Evolutionary conservation across 2,113 vertebrate genomes (phyloP).

Genomic region (Nicator chloris): DNA sequence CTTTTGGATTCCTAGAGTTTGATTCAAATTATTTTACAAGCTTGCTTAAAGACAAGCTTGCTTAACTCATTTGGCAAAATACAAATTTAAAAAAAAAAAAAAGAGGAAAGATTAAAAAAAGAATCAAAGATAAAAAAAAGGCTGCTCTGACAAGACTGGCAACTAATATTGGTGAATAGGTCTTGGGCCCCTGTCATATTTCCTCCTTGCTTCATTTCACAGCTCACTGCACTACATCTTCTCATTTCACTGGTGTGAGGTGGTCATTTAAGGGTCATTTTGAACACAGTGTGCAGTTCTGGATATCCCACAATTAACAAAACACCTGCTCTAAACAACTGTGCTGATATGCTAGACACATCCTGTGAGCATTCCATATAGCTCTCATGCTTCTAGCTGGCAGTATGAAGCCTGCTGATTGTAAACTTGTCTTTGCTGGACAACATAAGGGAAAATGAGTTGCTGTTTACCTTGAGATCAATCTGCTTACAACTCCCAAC

Average conservation of each 20-base stretch:
- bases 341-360: not conserved
- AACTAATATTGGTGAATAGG: not conserved
- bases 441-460: not conserved
- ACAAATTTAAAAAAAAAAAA: not conserved
- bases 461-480: not conserved
- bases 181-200: not conserved
- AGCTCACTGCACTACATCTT: not conserved
- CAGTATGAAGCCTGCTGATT: not conserved
- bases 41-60: not conserved
- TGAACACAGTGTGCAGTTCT: not conserved
- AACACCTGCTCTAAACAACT: conserved; percentile 53
- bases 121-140: not conserved
- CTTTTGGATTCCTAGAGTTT: not conserved
- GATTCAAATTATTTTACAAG: not conserved
- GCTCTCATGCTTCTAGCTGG: not conserved
- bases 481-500: not conserved
- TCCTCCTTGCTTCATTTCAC: conserved; percentile 12
- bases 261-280: conserved; percentile 31
- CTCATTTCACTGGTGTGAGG: not conserved
- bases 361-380: not conserved
- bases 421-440: not conserved
- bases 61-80: not conserved
- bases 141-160: not conserved
- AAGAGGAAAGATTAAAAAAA: not conserved
- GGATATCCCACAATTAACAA: conserved; percentile 16